These are phyloP conservation scores for Pterocles gutturalis DNA, from an alignment of 2,113 vertebrate species.

Conservation along the genomic window DNA sequence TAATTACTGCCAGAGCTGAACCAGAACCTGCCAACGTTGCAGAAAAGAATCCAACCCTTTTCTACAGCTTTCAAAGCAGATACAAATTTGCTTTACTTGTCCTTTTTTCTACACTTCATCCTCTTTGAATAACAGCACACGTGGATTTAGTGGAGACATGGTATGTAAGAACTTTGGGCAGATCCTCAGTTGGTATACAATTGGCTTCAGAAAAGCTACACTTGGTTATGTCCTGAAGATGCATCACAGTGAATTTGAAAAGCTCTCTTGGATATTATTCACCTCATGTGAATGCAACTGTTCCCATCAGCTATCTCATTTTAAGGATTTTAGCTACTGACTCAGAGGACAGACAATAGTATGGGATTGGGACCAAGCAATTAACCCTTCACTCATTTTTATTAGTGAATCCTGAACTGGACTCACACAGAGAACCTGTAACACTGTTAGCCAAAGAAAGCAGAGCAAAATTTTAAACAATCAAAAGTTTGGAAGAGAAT, in stretches of 20 bases:
- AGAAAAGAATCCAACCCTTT: slow-evolving; percentile 17
- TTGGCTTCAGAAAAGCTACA: not conserved
- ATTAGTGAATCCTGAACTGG: not conserved
- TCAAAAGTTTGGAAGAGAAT: not conserved
- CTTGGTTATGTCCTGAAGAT: not conserved
- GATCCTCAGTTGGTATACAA: not conserved
- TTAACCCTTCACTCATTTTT: not conserved
- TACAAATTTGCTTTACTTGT: not conserved
- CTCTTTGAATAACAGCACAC: not conserved
- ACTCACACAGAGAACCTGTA: slow-evolving; percentile 2
- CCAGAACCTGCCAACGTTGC: slow-evolving; percentile 2
- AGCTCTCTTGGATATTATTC: slow-evolving; percentile 42
- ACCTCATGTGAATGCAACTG: not conserved
- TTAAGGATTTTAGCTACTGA: not conserved
- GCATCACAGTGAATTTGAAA: slow-evolving; percentile 20
- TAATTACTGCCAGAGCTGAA: slow-evolving; percentile 50
- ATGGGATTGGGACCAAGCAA: not conserved
- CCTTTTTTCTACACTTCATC: not conserved
- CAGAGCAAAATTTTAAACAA: not conserved
- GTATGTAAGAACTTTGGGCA: not conserved
- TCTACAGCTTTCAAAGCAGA: slow-evolving; percentile 31
- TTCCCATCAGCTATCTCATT: not conserved
- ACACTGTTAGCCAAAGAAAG: not conserved
- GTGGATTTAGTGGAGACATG: not conserved
- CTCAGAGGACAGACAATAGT: not conserved